Base-by-base conservation (phyloP, 2,113 vertebrate species). In the Brevimyrus niger region DNA sequence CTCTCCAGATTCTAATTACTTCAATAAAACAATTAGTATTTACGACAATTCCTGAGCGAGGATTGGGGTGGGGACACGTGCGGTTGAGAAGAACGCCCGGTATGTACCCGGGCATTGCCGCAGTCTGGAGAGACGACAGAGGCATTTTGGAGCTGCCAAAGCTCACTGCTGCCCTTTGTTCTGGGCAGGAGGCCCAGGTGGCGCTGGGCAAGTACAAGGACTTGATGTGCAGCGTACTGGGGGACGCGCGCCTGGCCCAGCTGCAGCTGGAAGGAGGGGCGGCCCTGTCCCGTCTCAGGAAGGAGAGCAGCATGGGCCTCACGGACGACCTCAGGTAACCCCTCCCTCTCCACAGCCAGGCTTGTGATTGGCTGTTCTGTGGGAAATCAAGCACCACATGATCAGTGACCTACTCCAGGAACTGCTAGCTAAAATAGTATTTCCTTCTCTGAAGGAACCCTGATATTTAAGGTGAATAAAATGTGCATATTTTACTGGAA, bases 251-350 rank as follows among this genome's bases (percentile, higher is more conserved):
- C 87, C 94, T 99, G 92, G 96, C 96, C 65, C 95, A 94, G 89
- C 92, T 99, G 48, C 98, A 99, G 92, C 93, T 96, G 92, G 97
- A 98, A 89, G 98, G 98, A 3, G 97, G 96, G 61, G 95, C 96
- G 0, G 95, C 95, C 0, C 92, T 99, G 92, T 96, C 96, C 0
- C 93, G 95, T 86, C 94, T 99, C 44, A 96, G 96, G 83, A 96
- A 97, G 90, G 96, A 96, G 27, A 94, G 94, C 55, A 93, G 94
- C 47, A 92, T 96, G 51, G 92, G 92, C 0, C 91, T 92, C 89
- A 96, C 96, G 0, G 96, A 94, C 0, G 97, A 97, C 87, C 95
- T 95, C 92, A 95, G 95, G 96, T 97, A 91, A 53, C 35, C 35
- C 31, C 21, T 17, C 27, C 23, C n/a, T 11, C n/a, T 35, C 27